phyloP scores from a whole-genome alignment of 2,797 vertebrate species.

The Cercopithecus mitis region DNA sequence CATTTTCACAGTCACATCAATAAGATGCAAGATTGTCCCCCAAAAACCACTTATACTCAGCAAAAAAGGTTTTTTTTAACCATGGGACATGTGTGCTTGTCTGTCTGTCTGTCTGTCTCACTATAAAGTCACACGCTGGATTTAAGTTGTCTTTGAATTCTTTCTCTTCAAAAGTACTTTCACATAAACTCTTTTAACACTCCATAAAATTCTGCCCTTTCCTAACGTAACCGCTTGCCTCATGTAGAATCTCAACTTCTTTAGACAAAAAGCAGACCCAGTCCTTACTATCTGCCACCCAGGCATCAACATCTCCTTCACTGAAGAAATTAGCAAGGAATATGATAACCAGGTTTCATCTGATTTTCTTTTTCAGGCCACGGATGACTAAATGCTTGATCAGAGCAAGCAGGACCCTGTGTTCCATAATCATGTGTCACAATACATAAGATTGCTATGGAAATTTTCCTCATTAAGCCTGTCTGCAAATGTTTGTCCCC shows the following conservation, averaged over 20 bases:
- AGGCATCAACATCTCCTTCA: neutral
- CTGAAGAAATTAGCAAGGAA: constrained; percentile 20
- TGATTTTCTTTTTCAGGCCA: constrained; percentile 44
- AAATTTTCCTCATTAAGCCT: constrained; percentile 54
- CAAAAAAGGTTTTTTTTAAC: neutral
- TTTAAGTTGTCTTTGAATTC: constrained; percentile 48
- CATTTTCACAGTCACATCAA: constrained; percentile 20
- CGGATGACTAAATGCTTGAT: neutral
- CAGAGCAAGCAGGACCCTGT: neutral
- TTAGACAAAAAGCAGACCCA: constrained; percentile 15
- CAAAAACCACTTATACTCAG: neutral
- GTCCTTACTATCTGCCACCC: neutral
- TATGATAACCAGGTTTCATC: neutral
- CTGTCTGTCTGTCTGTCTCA: neutral
- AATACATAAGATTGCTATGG: neutral
- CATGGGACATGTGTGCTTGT: neutral
- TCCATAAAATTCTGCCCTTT: neutral
- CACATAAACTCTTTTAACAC: constrained; percentile 53
- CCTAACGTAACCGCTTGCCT: neutral
- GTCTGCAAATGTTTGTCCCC: constrained; percentile 34
- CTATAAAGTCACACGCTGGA: neutral
- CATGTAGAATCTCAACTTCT: constrained; percentile 3
- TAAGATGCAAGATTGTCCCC: neutral
- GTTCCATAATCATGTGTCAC: neutral
- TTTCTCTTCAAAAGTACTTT: constrained; percentile 55